These are phyloP conservation scores for Taeniopygia guttata DNA, from an alignment of 2,797 vertebrate species.

Conservation along the genomic window DNA sequence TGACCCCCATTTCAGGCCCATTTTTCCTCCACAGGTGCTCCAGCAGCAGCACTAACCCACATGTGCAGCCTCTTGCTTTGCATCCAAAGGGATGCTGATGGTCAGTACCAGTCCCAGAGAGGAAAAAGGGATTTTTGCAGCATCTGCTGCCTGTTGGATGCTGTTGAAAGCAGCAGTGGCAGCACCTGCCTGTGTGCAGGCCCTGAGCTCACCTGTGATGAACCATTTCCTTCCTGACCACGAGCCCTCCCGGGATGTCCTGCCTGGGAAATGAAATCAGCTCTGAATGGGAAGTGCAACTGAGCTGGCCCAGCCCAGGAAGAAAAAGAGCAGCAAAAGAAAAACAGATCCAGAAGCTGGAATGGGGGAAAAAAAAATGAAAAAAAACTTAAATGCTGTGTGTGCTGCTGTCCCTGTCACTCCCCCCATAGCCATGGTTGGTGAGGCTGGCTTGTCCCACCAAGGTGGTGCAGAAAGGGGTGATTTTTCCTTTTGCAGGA, in stretches of 20 bases:
- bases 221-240: not conserved
- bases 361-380: no score
- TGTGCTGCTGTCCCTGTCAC: not conserved
- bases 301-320: not conserved
- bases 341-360: not conserved
- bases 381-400: not conserved
- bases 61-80: not conserved
- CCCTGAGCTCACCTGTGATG: not conserved
- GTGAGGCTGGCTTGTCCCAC: not conserved
- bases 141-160: not conserved
- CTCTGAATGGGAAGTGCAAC: not conserved
- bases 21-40: not conserved
- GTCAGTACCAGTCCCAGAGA: not conserved
- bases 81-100: not conserved
- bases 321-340: not conserved
- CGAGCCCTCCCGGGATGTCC: rapidly evolving
- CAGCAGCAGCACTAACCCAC: not conserved
- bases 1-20: rapidly evolving
- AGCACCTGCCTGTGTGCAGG: not conserved
- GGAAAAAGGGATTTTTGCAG: not conserved
- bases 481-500: not conserved
- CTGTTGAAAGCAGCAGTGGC: not conserved
- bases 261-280: not conserved
- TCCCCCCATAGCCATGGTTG: rapidly evolving
- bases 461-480: not conserved